Base-by-base conservation (phyloP, 2,888 invertebrate genomes). In the Cephus pygmeus region DNA sequence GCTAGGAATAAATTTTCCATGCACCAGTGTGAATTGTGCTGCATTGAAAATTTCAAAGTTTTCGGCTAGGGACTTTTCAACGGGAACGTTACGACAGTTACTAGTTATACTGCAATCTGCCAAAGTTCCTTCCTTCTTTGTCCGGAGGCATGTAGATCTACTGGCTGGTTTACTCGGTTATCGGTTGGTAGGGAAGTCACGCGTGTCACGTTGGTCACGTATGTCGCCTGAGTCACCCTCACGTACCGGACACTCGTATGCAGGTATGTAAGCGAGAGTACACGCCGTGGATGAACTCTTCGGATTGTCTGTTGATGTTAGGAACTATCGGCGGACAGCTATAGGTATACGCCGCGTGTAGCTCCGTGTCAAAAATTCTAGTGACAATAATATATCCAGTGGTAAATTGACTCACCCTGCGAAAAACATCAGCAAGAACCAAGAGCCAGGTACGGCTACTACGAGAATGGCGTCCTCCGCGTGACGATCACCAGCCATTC, bases 371-470 rank as follows among this genome's bases (percentile, higher is more conserved):
- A 23, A 56, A 56, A 56, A 15, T 23, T 9, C 2, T 23, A 15
- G 9, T 23, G 56, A 56, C 9, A 56, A 56, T 23, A 56, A 56
- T 56, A 56, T 56, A 56, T 56, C 3, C 4, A 31, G 23, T 34
- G 71, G 12, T 12, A 35, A 36, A 35, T 6, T 33, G 36, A 74
- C 36, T 92, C 93, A 99, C 99, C 99, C 98, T 69, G 99, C 99
- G 92, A 99, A 99, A 92, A 99, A 99, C 96, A 99, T 98, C 34
- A 99, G 94, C 73, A 98, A 95, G 91, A 99, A 98, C 99, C 99
- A 99, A 68, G 97, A 97, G 6, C 98, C 97, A 0, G 99, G 99
- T 34, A 99, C 95, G 0, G 99, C 96, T 86, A 99, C 96, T 69
- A 98, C 95, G 35, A 99, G 93, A 75, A 99, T 95, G 0, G 97